Percentiles rank a stretch among this genome's conserved stretches.
phyloP scores from a whole-genome alignment of 2,113 vertebrate species.

The Aythya baeri region DNA sequence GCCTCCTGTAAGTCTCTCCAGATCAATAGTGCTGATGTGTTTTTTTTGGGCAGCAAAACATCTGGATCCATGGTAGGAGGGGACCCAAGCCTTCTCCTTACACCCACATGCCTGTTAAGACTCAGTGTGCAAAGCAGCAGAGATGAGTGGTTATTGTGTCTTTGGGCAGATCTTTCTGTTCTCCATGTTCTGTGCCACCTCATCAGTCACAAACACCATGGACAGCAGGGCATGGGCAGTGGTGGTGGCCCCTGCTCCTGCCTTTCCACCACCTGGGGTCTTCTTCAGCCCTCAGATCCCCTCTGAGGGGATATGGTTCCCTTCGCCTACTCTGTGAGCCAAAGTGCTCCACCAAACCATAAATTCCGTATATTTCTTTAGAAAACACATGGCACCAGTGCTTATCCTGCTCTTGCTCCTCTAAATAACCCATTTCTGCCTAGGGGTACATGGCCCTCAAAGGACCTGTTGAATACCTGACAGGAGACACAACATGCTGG shows the following conservation, averaged over 20 bases:
- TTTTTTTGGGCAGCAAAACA: background rate
- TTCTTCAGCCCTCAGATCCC: background rate
- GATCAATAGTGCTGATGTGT: background rate
- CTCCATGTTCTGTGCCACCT: background rate
- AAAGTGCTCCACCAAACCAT: accelerated
- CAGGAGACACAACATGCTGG: background rate
- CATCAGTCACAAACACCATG: accelerated
- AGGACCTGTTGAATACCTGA: background rate
- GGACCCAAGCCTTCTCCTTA: background rate
- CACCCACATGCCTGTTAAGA: background rate
- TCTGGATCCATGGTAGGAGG: background rate
- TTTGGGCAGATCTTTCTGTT: background rate
- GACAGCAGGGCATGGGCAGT: background rate
- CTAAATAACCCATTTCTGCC: background rate
- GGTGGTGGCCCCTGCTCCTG: accelerated
- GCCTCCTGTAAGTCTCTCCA: background rate
- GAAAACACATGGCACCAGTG: background rate
- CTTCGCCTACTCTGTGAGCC: background rate
- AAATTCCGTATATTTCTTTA: background rate
- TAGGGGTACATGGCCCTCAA: accelerated
- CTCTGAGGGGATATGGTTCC: background rate
- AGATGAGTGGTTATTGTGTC: background rate
- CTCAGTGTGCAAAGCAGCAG: background rate
- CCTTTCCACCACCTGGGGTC: background rate
- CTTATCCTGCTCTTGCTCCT: background rate